Evolutionary conservation across 2,888 invertebrate genomes (phyloP).

Genomic region (Caenorhabditis parvicauda): DNA sequence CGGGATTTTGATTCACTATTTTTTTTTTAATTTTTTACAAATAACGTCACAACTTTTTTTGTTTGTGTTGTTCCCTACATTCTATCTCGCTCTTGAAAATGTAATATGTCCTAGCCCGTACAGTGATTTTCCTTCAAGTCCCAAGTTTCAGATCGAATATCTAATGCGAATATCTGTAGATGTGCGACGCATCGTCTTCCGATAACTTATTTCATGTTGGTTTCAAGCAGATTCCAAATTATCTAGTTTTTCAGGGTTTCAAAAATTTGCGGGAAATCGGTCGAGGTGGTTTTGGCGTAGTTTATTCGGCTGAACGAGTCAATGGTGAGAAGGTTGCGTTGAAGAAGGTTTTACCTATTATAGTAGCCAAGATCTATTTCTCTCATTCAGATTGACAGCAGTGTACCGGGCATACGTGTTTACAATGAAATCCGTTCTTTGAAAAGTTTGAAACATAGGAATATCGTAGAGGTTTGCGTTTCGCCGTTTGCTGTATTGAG

Average conservation of each 20-base stretch:
- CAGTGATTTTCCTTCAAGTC: too few relatives aligned
- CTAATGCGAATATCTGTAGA: too few relatives aligned
- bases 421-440: slow-evolving; percentile 17
- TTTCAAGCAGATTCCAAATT: too few relatives aligned
- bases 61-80: too few relatives aligned
- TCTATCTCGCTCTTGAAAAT: too few relatives aligned
- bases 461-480: slow-evolving; percentile 17
- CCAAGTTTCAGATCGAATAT: too few relatives aligned
- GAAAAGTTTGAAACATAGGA: slow-evolving; percentile 13
- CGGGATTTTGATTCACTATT: too few relatives aligned
- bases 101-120: too few relatives aligned
- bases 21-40: too few relatives aligned
- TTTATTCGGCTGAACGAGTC: slow-evolving; percentile 24
- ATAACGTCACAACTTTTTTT: too few relatives aligned
- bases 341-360: slow-evolving; percentile 21
- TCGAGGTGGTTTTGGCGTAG: slow-evolving; percentile 35
- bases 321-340: slow-evolving; percentile 34
- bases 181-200: too few relatives aligned
- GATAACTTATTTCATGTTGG: too few relatives aligned
- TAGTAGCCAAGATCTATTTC: neutral
- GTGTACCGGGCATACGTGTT: slow-evolving; percentile 5
- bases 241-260: slow-evolving; percentile 16
- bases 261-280: slow-evolving; percentile 23
- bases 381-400: slow-evolving; percentile 19
- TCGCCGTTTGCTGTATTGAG: neutral